Base-by-base conservation (phyloP, 2,113 vertebrate genomes). In the Aegithalos caudatus region DNA sequence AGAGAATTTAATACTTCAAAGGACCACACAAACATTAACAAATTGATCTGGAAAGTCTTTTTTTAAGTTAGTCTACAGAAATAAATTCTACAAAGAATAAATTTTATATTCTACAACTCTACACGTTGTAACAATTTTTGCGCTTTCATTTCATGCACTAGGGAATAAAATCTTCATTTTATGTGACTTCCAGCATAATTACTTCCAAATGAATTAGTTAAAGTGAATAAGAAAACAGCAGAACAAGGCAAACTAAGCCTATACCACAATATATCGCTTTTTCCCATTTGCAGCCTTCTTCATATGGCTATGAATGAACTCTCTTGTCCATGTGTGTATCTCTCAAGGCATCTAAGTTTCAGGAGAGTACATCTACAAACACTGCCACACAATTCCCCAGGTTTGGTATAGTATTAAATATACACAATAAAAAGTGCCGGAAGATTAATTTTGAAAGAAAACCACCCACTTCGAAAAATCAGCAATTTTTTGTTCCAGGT, bases 401-500 rank as follows among this genome's bases (percentile, higher is more conserved):
- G 88, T 95, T 82, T 85, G 79, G 90, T 86, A 79, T 31, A 89
- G 72, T 67, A 94, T 92, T 97, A 97, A 81, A 97, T 62, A 95
- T 12, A 91, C 90, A 95, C 22, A 37, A 76, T 64, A 74, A 90
- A 73, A 97, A 97, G 81, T 94, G 96, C 86, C 94, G 95, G 93
- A 97, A 97, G 78, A 87, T 74, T 93, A n/a, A 88, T 91, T 97
- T 93, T 65, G 84, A 81, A 92, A 91, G 84, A 92, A 96, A 94
- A 94, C 91, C 81, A 97, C 74, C 94, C 72, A 95, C 74, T 98
- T 97, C 82, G 60, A 96, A 95, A 97, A 97, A 96, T 96, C 94
- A 97, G 95, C 95, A 97, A 70, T 88, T 98, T 97, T 96, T 95
- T 94, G 91, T 97, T 96, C 82, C 50, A 97, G 92, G 96, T 97